phyloP scores from a whole-genome alignment of 2,888 invertebrate species.

The Oxystoma pomonae region DNA sequence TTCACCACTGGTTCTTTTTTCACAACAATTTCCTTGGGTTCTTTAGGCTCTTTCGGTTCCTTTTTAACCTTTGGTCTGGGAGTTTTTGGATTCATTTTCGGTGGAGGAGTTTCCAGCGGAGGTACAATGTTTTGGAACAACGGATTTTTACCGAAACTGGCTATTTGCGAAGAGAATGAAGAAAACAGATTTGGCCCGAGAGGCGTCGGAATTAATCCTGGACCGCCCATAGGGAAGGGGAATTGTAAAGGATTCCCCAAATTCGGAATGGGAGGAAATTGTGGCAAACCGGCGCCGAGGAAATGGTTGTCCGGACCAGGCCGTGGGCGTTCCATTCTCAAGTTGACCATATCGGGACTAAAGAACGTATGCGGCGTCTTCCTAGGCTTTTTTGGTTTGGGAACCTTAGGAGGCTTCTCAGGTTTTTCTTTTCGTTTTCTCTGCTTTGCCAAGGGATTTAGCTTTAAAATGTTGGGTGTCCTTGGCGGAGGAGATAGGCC shows the following conservation, averaged over 20 bases:
- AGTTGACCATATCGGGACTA: conserved; percentile 33
- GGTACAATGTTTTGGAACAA: conserved; percentile 54
- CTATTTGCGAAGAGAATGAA: conserved; percentile 45
- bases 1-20: background rate
- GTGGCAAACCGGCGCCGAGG: conserved; percentile 24
- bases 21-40: conserved; percentile 16
- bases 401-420: conserved; percentile 32
- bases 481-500: conserved; percentile 55
- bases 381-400: conserved; percentile 33
- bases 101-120: conserved; percentile 48
- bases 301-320: conserved; percentile 37
- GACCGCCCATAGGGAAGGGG: conserved; percentile 50
- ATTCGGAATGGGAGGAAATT: conserved; percentile 25
- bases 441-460: conserved; percentile 57
- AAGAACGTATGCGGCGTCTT: conserved; percentile 31
- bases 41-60: conserved; percentile 4
- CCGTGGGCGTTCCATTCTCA: conserved; percentile 43
- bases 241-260: conserved; percentile 45
- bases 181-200: conserved; percentile 36
- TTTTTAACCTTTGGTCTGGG: background rate
- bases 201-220: conserved; percentile 31
- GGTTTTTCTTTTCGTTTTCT: conserved; percentile 50
- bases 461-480: conserved; percentile 56
- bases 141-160: conserved; percentile 57
- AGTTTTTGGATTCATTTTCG: conserved; percentile 29